Percentiles rank a stretch among this genome's conserved stretches.
Evolutionary conservation across 2,888 invertebrate genomes (phyloP).

Genomic region (Lasioglossum calceatum): DNA sequence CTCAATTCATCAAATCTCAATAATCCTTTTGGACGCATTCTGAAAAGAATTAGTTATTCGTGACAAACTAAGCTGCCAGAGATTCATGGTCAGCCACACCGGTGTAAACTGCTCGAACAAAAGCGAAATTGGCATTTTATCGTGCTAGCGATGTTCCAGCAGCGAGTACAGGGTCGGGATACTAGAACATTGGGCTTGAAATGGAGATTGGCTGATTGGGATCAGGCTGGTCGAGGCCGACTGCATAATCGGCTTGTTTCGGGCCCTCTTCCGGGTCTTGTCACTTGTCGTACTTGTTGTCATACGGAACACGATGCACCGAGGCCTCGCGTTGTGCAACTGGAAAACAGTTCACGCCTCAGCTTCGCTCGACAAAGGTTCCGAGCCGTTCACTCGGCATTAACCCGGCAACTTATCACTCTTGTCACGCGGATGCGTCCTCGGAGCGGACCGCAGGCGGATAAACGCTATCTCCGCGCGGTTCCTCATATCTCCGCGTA

Average conservation of each 20-base stretch:
- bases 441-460: slow-evolving; percentile 2
- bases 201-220: slow-evolving; percentile 51
- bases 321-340: neutral
- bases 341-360: neutral
- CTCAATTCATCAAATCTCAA: too few species aligned
- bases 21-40: neutral
- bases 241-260: slow-evolving; percentile 31
- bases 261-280: slow-evolving; percentile 36
- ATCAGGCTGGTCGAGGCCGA: slow-evolving; percentile 25
- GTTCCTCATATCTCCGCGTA: neutral
- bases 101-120: neutral
- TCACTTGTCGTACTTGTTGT: slow-evolving; percentile 23
- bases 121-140: neutral
- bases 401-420: slow-evolving; percentile 47
- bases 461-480: neutral
- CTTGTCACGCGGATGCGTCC: slow-evolving; percentile 30
- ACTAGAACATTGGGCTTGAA: slow-evolving; percentile 41
- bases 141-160: neutral
- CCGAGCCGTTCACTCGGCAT: slow-evolving; percentile 31
- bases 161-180: neutral
- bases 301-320: slow-evolving; percentile 2
- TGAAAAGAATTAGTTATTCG: neutral
- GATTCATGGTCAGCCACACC: neutral
- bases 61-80: too few species aligned
- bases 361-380: slow-evolving; percentile 37